Base-by-base conservation (phyloP, 2,797 vertebrate species). In the Falco berigora region DNA sequence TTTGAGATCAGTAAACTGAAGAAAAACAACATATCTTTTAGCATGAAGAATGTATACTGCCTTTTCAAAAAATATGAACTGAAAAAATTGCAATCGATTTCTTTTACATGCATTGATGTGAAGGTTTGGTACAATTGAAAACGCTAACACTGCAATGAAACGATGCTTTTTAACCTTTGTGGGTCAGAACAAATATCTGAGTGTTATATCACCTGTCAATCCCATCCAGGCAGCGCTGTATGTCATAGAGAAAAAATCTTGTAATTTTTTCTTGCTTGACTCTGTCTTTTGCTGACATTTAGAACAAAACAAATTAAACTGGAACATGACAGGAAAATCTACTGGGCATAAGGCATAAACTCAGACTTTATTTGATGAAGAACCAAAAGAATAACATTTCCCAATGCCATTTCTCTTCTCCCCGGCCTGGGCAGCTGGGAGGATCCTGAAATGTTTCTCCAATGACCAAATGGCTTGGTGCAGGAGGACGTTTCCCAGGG, bases 381-480 rank as follows among this genome's bases (percentile, higher is more conserved):
- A 61, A 19, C 15, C 49, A 64, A 20, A 79, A 64, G 55, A 68
- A 12, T 1, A 88, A 7, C 10, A 2, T 85, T 92, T 71, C 14
- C 5, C 10, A 5, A 18, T 5, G 12, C 34, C 21, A 36, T 14
- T 34, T 3, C 30, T 53, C 8, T 38, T 74, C 22, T 55, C 7
- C 58, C 38, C 47, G 36, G 69, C 15, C 4, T 5, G 28, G 74
- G 52, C 40, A 8, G 4, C 2, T 10, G 52, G 44, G 61, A 82
- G n/a, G 55, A 59, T 23, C 14, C 44, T 14, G 27, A 7, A 25
- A 17, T 7, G 47, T 40, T 78, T 44, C 67, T 59, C 19, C 32
- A 14, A 0, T 2, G 68, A 0, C 28, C 38, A 0, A 6, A 10
- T 25, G 23, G 36, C 49, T 27, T 1, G 1, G 34, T 27, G 56